Percentiles rank a stretch among this genome's conserved stretches.
phyloP scores from a whole-genome alignment of 2,888 invertebrate genomes.

The Labia minor region DNA sequence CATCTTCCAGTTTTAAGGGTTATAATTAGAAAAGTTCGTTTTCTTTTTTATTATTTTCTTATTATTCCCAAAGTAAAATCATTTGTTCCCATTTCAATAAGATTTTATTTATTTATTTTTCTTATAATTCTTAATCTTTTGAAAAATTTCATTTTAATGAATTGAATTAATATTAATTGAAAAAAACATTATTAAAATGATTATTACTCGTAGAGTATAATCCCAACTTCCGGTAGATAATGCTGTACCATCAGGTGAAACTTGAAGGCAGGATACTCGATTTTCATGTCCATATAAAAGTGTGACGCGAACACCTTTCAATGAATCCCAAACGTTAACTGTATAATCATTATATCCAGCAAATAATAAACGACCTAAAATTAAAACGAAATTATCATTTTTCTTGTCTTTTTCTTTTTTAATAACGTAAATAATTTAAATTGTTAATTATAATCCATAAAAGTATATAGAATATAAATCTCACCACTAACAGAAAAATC shows the following conservation, averaged over 20 bases:
- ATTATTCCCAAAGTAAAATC: no score
- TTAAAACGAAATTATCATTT: constrained; percentile 20
- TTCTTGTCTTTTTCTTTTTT: background rate
- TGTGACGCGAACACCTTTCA: constrained; percentile 83
- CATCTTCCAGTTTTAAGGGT: no score
- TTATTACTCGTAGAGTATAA: constrained; percentile 72
- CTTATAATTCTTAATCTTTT: no score
- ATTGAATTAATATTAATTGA: no score
- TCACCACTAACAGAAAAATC: constrained; percentile 90
- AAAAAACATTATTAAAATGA: no score
- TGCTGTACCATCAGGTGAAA: constrained; percentile 95
- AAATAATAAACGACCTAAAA: constrained; percentile 76
- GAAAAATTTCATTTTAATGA: no score
- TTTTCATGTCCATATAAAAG: constrained; percentile 94
- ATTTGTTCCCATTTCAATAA: no score
- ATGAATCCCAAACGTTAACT: constrained; percentile 95
- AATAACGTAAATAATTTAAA: background rate
- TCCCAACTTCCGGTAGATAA: constrained; percentile 97
- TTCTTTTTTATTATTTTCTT: no score
- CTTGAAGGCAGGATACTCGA: constrained; percentile 79
- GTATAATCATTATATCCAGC: constrained; percentile 99
- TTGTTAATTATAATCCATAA: background rate
- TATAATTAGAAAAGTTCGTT: no score
- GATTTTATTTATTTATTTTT: no score
- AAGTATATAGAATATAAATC: constrained; percentile 28